These are phyloP conservation scores for Pachyseris speciosa DNA, from an alignment of 64 coral and sea anemone species.

Conservation along the genomic window DNA sequence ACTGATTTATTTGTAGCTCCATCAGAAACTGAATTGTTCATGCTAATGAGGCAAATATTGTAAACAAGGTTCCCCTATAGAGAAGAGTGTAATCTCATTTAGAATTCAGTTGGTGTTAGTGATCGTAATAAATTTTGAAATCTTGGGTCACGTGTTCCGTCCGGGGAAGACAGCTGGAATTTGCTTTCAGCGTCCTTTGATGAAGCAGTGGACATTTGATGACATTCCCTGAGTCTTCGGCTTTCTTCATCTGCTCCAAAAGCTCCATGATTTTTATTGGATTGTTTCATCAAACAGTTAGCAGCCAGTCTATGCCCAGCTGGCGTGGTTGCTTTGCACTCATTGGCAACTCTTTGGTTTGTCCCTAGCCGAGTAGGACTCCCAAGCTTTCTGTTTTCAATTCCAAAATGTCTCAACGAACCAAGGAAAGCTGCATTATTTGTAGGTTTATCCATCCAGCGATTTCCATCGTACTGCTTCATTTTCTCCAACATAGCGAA, in stretches of 20 bases:
- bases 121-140: slow-evolving; percentile 5
- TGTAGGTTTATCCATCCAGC: neutral
- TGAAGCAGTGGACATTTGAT: neutral
- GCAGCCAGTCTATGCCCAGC: neutral
- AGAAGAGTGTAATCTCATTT: too few relatives aligned
- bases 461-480: neutral
- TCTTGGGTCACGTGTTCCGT: slow-evolving; percentile 6
- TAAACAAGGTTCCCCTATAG: too few relatives aligned
- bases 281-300: neutral
- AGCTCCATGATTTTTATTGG: neutral
- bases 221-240: neutral
- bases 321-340: neutral
- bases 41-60: too few relatives aligned
- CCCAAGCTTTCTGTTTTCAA: neutral
- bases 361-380: neutral
- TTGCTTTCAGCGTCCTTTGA: neutral
- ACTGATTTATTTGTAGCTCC: too few relatives aligned
- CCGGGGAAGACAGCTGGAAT: neutral
- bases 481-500: neutral
- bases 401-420: neutral
- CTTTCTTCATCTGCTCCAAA: neutral
- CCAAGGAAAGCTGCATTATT: neutral
- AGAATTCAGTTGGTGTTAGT: slow-evolving; percentile 7
- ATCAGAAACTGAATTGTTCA: too few relatives aligned
- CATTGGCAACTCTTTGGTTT: neutral